Conservation (phyloP, 2,113 vertebrate species). For the Thalassarche chlororhynchos region DNA sequence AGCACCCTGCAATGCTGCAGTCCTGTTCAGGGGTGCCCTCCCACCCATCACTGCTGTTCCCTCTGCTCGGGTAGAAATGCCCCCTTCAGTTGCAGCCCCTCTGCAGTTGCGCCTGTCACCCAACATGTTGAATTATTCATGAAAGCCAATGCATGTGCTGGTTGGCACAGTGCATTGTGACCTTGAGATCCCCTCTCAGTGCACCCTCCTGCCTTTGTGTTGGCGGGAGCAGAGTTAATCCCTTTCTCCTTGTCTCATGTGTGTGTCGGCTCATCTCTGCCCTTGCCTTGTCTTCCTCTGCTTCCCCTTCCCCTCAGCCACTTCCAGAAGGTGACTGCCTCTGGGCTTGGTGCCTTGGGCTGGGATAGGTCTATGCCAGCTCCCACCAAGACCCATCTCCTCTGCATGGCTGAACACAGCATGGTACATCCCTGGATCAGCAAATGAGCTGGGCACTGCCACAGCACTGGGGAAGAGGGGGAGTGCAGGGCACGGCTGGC, state of each 20-base stretch:
- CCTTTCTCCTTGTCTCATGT: not conserved
- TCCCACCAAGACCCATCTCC: not conserved
- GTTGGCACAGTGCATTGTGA: not conserved
- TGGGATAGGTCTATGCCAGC: not conserved
- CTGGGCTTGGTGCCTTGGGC: not conserved
- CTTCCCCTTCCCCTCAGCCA: not conserved
- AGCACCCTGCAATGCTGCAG: not conserved
- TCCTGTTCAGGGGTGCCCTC: not conserved
- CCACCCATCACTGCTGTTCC: not conserved
- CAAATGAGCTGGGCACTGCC: not conserved
- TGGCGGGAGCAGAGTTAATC: not conserved
- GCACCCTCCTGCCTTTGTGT: not conserved
- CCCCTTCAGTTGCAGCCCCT: not conserved
- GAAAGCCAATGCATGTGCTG: not conserved
- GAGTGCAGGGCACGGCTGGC: not conserved
- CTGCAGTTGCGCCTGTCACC: rapidly evolving
- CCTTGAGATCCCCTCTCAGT: not conserved
- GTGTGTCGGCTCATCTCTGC: not conserved
- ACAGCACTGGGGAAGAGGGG: rapidly evolving
- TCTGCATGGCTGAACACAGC: not conserved
- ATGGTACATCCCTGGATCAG: not conserved
- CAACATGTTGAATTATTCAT: not conserved
- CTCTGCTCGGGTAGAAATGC: not conserved
- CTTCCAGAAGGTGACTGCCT: not conserved
- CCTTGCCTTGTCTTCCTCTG: not conserved